Conservation (phyloP, 2,888 invertebrate genomes). For the Leucoptera coffeella region DNA sequence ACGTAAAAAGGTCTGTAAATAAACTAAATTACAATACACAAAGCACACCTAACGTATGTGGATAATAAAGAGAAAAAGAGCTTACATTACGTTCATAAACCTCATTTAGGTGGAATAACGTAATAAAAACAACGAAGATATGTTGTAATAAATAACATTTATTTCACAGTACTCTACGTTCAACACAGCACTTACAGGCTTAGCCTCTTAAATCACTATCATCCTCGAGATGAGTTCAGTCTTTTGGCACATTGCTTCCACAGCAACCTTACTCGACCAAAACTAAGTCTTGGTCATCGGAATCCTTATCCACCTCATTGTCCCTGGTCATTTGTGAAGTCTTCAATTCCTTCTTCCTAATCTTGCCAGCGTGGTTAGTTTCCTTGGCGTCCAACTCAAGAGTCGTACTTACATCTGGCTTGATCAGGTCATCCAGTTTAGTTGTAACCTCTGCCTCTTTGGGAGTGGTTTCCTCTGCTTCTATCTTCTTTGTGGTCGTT, state of each 20-base stretch:
- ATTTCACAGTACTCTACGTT: too few relatives aligned
- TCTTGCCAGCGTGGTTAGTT: conserved; percentile 38
- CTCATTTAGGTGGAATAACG: too few relatives aligned
- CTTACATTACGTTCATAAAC: too few relatives aligned
- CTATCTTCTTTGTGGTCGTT: conserved; percentile 11
- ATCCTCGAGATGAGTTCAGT: conserved; percentile 3
- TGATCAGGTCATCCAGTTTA: neutral
- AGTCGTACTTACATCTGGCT: conserved; percentile 6
- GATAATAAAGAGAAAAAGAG: too few relatives aligned
- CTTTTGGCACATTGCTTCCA: conserved; percentile 3
- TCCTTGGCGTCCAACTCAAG: conserved; percentile 21
- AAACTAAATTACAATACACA: too few relatives aligned
- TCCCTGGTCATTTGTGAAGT: conserved; percentile 26
- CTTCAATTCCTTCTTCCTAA: conserved; percentile 41
- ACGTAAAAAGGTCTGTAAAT: too few relatives aligned
- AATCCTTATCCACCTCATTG: conserved; percentile 34
- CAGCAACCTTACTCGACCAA: too few relatives aligned
- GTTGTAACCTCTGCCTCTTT: conserved; percentile 4
- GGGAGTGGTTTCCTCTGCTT: conserved; percentile 8
- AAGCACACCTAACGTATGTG: too few relatives aligned
- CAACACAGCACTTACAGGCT: too few relatives aligned
- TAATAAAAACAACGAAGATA: too few relatives aligned
- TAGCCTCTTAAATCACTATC: too few relatives aligned
- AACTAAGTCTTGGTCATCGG: conserved; percentile 27
- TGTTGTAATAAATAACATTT: too few relatives aligned